Conservation (phyloP, 2,797 vertebrate species). For the Erpetoichthys calabaricus region DNA sequence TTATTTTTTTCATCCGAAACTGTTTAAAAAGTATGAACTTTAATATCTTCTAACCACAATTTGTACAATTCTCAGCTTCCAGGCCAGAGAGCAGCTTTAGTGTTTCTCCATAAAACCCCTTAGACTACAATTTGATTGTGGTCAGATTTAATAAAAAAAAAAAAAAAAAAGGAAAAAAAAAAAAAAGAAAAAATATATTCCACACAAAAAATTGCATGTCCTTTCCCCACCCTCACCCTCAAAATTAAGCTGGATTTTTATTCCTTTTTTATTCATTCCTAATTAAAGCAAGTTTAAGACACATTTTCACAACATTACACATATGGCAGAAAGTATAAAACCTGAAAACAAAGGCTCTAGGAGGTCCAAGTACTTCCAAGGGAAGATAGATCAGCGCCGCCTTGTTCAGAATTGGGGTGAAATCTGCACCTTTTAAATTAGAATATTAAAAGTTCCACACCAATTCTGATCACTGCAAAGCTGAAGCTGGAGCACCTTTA, state of each 20-base stretch:
- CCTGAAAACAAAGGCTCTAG: conserved; percentile 7
- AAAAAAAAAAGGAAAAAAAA: neutral
- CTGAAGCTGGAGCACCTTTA: neutral
- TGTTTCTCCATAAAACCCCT: conserved; percentile 29
- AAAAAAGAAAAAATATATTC: no score
- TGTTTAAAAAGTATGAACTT: conserved; percentile 54
- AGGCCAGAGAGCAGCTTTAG: conserved; percentile 52
- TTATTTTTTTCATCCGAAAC: conserved; percentile 37
- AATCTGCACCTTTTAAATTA: conserved; percentile 4
- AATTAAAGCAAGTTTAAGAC: conserved; percentile 11
- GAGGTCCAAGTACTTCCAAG: conserved; percentile 7
- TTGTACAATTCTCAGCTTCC: conserved; percentile 53
- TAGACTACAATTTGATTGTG: conserved; percentile 8
- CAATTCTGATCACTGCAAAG: neutral
- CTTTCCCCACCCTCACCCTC: conserved; percentile 21
- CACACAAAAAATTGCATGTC: no score
- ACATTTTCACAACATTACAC: conserved; percentile 12
- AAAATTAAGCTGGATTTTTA: neutral
- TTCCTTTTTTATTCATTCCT: conserved; percentile 3
- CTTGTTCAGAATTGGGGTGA: neutral
- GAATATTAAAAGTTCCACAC: conserved; percentile 5
- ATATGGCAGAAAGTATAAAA: conserved; percentile 3
- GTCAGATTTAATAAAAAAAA: conserved; percentile 7
- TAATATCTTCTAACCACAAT: conserved; percentile 52
- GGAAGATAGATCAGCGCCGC: neutral